These are phyloP conservation scores for Melinaea menophilus DNA, from an alignment of 2,888 invertebrate genomes.

Conservation along the genomic window DNA sequence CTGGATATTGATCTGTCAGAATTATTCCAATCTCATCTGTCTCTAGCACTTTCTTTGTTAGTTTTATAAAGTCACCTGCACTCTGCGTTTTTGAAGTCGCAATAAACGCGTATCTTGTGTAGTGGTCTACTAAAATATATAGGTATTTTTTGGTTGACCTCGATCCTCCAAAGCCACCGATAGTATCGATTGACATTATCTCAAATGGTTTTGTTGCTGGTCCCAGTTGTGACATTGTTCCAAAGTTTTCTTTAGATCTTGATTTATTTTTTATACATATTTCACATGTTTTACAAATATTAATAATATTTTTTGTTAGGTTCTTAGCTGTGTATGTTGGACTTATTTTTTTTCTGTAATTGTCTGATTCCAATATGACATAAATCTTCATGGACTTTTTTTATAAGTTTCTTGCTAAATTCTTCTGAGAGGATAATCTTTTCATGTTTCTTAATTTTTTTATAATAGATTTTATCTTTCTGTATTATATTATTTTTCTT, in stretches of 20 bases:
- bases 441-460: slow-evolving; percentile 5
- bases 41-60: slow-evolving; percentile 13
- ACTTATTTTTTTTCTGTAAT: slow-evolving; percentile 14
- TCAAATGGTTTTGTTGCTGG: slow-evolving; percentile 10
- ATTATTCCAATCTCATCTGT: slow-evolving; percentile 12
- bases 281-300: slow-evolving; percentile 14
- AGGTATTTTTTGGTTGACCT: slow-evolving; percentile 18
- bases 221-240: background rate
- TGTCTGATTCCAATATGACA: slow-evolving; percentile 13
- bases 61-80: slow-evolving; percentile 14
- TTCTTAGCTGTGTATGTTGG: slow-evolving; percentile 11
- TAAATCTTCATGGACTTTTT: slow-evolving; percentile 6
- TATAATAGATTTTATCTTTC: slow-evolving; percentile 7
- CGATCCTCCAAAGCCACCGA: slow-evolving; percentile 12
- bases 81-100: slow-evolving; percentile 10
- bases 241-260: slow-evolving; percentile 4
- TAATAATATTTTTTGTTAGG: slow-evolving; percentile 10
- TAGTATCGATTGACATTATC: slow-evolving; percentile 14
- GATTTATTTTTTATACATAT: slow-evolving; percentile 15
- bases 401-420: slow-evolving; percentile 8
- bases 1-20: slow-evolving; percentile 15
- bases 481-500: slow-evolving; percentile 14
- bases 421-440: background rate
- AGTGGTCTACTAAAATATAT: slow-evolving; percentile 13
- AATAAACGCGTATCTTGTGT: slow-evolving; percentile 14